Base-by-base conservation (phyloP, 2,113 vertebrate species). In the Scartelaos histophorus region DNA sequence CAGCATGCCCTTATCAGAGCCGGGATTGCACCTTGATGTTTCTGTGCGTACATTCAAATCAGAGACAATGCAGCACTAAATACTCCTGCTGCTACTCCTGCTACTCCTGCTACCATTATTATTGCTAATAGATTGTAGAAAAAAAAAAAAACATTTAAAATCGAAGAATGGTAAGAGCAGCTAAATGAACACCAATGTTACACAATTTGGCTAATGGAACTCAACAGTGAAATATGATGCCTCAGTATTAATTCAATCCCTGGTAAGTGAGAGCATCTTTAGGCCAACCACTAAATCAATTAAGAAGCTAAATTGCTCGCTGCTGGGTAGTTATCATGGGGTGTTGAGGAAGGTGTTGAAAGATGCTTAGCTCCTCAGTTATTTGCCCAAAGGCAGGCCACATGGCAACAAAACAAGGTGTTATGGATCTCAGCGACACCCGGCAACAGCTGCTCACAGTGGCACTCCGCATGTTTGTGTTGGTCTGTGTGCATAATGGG, bases 341-440 rank as follows among this genome's bases (percentile, higher is more conserved):
- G 61, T 65, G 56, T 53, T 67, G 66, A 85, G 74, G 68, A 75
- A 82, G 73, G 82, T 82, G 82, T 74, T 82, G 79, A 87, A 79
- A 82, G 82, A 76, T 76, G 82, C 82, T 90, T 79, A 88, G 78
- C 78, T 71, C 67, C 75, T 81, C 70, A 66, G 84, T 87, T 66
- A 76, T 84, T 82, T 75, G 61, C 78, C 84, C 68, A 61, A 61
- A 72, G 76, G 75, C 79, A 60, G 77, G 71, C 76, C 89, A 89
- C 83, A 87, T 85, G 84, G 83, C 77, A 78, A 77, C 83, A 76
- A 76, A 88, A 87, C 73, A 79, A 85, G 83, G 58, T 85, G 85
- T 78, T 80, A 89, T 83, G 64, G 80, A 84, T 84, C 80, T 87
- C 75, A 85, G 73, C 85, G 81, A 87, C 83, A 76, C 68, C 69